Conservation (phyloP, 2,888 invertebrate species). For the Chloroclystis v-ata region DNA sequence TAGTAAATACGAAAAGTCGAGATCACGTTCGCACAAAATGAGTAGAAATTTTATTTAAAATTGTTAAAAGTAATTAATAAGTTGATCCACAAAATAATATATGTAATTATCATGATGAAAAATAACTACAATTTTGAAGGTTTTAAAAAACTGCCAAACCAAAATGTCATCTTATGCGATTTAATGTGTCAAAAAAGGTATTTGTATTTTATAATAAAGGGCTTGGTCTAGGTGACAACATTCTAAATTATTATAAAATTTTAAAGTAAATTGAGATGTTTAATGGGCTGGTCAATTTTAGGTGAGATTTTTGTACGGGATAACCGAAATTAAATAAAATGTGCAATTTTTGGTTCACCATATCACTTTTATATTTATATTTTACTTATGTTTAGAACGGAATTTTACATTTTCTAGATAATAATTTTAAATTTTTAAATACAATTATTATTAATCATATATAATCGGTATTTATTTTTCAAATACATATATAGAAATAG, state of each 20-base stretch:
- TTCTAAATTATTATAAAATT: constrained; percentile 57
- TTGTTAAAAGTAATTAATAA: constrained; percentile 4
- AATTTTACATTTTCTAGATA: constrained; percentile 9
- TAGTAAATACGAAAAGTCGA: constrained; percentile 55
- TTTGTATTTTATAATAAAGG: constrained; percentile 30
- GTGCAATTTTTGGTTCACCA: constrained; percentile 19
- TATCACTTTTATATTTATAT: constrained; percentile 12
- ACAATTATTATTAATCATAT: background rate
- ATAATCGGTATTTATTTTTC: background rate
- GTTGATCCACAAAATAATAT: background rate
- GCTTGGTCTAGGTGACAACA: constrained; percentile 35
- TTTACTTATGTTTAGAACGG: background rate
- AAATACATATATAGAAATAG: constrained; percentile 20
- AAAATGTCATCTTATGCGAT: constrained; percentile 29
- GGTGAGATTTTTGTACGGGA: constrained; percentile 35
- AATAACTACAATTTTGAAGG: constrained; percentile 1
- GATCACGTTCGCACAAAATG: constrained; percentile 68
- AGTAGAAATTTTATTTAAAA: constrained; percentile 43
- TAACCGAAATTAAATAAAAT: constrained; percentile 15
- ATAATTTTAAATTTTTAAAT: background rate
- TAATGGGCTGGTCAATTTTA: constrained; percentile 61
- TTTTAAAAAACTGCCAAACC: constrained; percentile 48
- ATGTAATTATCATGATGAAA: background rate
- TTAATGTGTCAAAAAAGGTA: constrained; percentile 43
- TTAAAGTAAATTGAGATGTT: constrained; percentile 18